These are phyloP conservation scores for Trochalopteron elliotii DNA, from an alignment of 2,113 vertebrate species.

Conservation along the genomic window DNA sequence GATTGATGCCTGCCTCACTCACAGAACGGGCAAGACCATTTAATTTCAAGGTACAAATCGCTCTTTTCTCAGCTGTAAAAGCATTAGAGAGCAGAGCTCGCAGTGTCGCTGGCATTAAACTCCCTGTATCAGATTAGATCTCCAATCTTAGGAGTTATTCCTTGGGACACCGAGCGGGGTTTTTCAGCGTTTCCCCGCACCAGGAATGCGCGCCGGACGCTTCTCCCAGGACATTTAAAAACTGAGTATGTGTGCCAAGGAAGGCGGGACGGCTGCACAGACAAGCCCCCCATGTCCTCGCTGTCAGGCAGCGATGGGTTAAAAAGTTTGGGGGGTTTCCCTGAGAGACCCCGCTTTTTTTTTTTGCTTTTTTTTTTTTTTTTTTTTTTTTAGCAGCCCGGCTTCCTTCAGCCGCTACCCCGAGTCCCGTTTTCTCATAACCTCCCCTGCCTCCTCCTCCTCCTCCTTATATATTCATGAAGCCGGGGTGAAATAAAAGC, in stretches of 20 bases:
- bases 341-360: not conserved
- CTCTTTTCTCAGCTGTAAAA: not conserved
- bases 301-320: rapidly evolving
- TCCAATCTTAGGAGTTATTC: too few species aligned
- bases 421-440: not conserved
- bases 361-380: too few species aligned
- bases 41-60: not conserved
- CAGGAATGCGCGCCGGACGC: rapidly evolving
- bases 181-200: rapidly evolving
- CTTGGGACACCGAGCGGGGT: not conserved
- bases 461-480: slow-evolving; percentile 56
- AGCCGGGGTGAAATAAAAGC: not conserved
- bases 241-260: rapidly evolving
- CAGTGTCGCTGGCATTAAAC: rapidly evolving
- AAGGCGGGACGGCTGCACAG: rapidly evolving
- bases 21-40: not conserved
- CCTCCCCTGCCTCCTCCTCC: slow-evolving; percentile 24
- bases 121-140: rapidly evolving
- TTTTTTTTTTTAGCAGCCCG: not conserved
- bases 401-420: not conserved
- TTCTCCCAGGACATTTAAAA: not conserved
- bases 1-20: not conserved
- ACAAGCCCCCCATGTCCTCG: rapidly evolving
- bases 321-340: not conserved
- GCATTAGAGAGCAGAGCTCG: not conserved